These are phyloP conservation scores for Steinernema feltiae DNA, from an alignment of 1,140 invertebrate species.

Conservation along the genomic window DNA sequence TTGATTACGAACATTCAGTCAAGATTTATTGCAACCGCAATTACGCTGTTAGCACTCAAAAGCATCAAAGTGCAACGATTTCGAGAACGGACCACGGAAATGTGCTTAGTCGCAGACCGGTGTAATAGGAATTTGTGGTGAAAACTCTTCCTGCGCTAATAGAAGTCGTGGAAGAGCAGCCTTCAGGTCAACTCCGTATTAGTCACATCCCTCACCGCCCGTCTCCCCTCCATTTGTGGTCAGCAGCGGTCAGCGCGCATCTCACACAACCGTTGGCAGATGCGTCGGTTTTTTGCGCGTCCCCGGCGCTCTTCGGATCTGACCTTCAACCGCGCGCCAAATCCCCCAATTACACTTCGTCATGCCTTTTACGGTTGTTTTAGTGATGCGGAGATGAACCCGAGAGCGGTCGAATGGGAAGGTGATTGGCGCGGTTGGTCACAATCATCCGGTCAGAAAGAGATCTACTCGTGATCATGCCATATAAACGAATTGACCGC, in stretches of 20 bases:
- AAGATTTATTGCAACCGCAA: no score
- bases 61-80: no score
- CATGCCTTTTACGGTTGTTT: slow-evolving; percentile 15
- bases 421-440: neutral
- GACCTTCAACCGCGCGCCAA: slow-evolving; percentile 4
- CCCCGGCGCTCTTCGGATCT: neutral
- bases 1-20: neutral
- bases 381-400: slow-evolving; percentile 6
- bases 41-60: no score
- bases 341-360: slow-evolving; percentile 15
- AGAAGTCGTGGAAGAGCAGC: no score
- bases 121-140: no score
- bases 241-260: slow-evolving; percentile 5
- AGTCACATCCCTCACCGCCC: no score
- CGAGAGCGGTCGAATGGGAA: neutral
- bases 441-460: neutral
- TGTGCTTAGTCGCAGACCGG: no score
- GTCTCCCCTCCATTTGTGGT: neutral
- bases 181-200: no score
- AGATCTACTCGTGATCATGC: neutral
- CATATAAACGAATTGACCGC: no score
- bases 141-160: no score
- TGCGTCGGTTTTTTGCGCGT: neutral
- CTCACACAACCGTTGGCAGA: neutral
- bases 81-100: no score